Percentiles rank a stretch among this genome's conserved stretches.
Evolutionary conservation across 53 echinoderm and acorn worm genomes (phyloP).

Genomic region (Astropecten irregularis): DNA sequence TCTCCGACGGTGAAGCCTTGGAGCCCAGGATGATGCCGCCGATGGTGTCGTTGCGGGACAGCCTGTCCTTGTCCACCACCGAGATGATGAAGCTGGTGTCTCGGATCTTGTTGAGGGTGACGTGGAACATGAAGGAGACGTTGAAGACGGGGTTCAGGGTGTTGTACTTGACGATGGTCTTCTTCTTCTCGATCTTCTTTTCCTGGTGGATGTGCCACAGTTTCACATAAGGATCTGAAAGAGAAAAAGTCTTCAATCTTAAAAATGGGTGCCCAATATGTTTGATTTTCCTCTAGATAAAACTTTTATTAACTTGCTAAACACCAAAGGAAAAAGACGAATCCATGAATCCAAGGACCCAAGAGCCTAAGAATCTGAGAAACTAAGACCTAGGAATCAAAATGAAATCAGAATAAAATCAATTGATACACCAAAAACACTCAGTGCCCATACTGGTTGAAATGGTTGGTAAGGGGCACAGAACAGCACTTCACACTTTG

Average conservation of each 20-base stretch:
- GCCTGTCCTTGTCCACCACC: slow-evolving; percentile 87
- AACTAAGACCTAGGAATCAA: too few relatives aligned
- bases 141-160: slow-evolving; percentile 96
- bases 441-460: too few relatives aligned
- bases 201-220: slow-evolving; percentile 95
- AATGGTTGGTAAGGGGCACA: too few relatives aligned
- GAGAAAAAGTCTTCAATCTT: background rate
- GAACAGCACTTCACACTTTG: too few relatives aligned
- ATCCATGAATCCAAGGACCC: too few relatives aligned
- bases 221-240: slow-evolving; percentile 95
- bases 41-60: slow-evolving; percentile 90
- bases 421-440: too few relatives aligned
- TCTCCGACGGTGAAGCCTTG: slow-evolving; percentile 80
- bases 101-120: slow-evolving; percentile 84
- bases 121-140: slow-evolving; percentile 93
- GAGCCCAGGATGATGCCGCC: slow-evolving; percentile 92
- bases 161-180: slow-evolving; percentile 90
- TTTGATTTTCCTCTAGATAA: too few relatives aligned
- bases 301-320: too few relatives aligned
- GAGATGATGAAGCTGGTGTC: slow-evolving; percentile 93
- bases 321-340: too few relatives aligned
- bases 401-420: too few relatives aligned
- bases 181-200: slow-evolving; percentile 96
- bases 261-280: too few relatives aligned
- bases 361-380: too few relatives aligned